Conservation (phyloP, 2,888 invertebrate species). For the Magallana nippona region DNA sequence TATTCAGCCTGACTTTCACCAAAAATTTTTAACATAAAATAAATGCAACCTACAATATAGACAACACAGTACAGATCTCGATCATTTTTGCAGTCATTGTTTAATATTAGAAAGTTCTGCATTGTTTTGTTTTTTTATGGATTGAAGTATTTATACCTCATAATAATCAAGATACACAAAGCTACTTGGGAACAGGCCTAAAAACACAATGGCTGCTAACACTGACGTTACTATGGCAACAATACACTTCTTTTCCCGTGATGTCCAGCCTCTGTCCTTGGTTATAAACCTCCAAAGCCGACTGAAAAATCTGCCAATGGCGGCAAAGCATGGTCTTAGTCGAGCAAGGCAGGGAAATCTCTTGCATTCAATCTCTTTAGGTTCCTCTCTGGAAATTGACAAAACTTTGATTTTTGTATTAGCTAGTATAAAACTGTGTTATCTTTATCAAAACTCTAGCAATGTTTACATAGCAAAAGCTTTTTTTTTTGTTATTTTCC, state of each 20-base stretch:
- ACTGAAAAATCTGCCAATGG: background rate
- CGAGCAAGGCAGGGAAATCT: background rate
- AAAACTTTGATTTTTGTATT: background rate
- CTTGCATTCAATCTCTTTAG: background rate
- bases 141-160: constrained; percentile 53
- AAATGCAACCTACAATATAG: too few species aligned
- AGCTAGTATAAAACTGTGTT: background rate
- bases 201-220: constrained; percentile 57
- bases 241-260: background rate
- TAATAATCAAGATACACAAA: constrained; percentile 67
- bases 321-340: background rate
- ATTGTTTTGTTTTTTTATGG: too few species aligned
- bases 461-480: too few species aligned
- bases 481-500: too few species aligned
- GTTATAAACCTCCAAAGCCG: background rate
- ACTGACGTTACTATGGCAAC: constrained; percentile 43
- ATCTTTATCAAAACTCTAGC: too few species aligned
- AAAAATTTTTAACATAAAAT: too few species aligned
- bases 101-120: too few species aligned
- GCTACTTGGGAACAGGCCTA: constrained; percentile 63
- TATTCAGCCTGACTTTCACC: too few species aligned
- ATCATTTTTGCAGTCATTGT: too few species aligned
- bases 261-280: background rate
- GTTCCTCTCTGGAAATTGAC: background rate
- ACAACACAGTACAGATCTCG: too few species aligned